Conservation (phyloP, 2,113 vertebrate species). For the Upupa epops region DNA sequence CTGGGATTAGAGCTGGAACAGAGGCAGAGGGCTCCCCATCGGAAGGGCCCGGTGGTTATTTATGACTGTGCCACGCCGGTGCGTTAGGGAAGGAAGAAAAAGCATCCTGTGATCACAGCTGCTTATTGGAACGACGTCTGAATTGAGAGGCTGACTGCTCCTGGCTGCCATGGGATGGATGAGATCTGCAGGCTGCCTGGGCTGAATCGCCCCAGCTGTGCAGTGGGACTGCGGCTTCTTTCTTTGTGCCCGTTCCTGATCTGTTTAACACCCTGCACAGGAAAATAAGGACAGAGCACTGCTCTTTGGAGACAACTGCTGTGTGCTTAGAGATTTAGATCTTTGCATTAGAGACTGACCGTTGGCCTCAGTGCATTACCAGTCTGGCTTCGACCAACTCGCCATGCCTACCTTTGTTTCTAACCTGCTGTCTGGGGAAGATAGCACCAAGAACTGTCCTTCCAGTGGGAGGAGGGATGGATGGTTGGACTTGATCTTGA, state of each 20-base stretch:
- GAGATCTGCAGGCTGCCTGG: not conserved
- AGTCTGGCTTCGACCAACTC: too few relatives aligned
- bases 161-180: not conserved
- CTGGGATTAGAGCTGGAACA: constrained; percentile 17
- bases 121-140: constrained; percentile 26
- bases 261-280: not conserved
- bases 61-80: not conserved
- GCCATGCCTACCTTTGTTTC: too few relatives aligned
- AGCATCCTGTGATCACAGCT: constrained; percentile 13
- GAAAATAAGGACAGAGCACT: too few relatives aligned
- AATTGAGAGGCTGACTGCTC: not conserved
- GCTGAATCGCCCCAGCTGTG: not conserved
- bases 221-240: constrained; percentile 16
- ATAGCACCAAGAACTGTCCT: not conserved
- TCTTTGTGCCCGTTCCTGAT: not conserved
- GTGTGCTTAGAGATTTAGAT: too few relatives aligned
- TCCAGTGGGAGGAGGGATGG: accelerated
- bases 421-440: not conserved
- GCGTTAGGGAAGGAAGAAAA: constrained; percentile 7
- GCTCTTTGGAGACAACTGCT: too few relatives aligned
- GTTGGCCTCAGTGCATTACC: not conserved
- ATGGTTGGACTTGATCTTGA: too few relatives aligned
- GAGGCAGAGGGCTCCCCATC: not conserved
- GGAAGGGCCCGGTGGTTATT: constrained; percentile 25
- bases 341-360: too few relatives aligned